A percentile compares a stretch with the other conserved stretches of the same genome.
These are phyloP conservation scores for Kryphioiulus occultus DNA, from an alignment of 2,888 invertebrate species.

Conservation along the genomic window DNA sequence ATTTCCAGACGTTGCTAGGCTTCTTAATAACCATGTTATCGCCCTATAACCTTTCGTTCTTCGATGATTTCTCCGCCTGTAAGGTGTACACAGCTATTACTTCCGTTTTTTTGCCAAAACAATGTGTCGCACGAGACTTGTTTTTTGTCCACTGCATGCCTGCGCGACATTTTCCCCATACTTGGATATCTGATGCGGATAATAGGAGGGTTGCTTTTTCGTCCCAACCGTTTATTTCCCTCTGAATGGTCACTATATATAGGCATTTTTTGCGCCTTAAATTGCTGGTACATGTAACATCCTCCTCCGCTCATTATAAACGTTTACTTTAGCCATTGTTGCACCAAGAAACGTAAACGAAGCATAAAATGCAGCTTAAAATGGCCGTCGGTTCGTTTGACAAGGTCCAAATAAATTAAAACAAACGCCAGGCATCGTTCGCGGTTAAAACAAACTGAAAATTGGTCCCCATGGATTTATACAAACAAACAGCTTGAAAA, in stretches of 20 bases:
- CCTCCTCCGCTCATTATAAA: neutral
- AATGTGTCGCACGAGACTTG: neutral
- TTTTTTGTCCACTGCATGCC: neutral
- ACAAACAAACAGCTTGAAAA: neutral
- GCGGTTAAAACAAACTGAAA: neutral
- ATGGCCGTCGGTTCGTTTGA: neutral
- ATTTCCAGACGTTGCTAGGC: neutral
- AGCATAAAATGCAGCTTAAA: neutral
- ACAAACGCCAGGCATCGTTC: neutral
- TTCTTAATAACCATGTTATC: neutral
- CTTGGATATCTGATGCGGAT: neutral
- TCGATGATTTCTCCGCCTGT: neutral
- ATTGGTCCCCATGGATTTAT: neutral
- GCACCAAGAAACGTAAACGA: neutral
- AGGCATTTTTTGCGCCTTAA: neutral
- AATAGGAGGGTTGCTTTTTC: neutral
- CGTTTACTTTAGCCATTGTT: conserved; percentile 20
- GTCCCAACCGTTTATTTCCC: neutral
- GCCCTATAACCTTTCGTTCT: neutral
- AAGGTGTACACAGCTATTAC: neutral
- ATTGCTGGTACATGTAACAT: neutral
- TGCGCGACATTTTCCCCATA: neutral
- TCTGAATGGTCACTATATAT: neutral
- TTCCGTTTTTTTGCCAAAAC: neutral
- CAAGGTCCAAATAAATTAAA: neutral